phyloP scores from a whole-genome alignment of 2,113 vertebrate species.

The Entomyzon cyanotis region DNA sequence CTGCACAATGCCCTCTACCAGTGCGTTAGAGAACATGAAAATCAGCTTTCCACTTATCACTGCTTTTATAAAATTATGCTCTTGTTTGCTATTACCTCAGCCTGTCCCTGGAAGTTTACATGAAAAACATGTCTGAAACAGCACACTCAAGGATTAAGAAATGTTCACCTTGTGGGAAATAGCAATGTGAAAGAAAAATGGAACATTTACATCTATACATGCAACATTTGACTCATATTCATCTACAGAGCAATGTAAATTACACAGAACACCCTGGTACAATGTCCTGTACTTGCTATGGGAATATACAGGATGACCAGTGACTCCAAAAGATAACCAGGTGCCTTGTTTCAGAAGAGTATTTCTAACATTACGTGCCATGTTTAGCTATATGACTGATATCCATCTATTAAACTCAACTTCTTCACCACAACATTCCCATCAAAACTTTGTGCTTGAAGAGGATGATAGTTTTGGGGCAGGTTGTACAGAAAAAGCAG shows the following conservation, averaged over 20 bases:
- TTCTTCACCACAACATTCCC: background rate
- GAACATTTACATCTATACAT: background rate
- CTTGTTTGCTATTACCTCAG: background rate
- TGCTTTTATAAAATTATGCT: background rate
- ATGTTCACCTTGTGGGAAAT: background rate
- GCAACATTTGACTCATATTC: background rate
- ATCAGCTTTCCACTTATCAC: background rate
- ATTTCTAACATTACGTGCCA: background rate
- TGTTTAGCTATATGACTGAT: background rate
- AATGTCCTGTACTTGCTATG: background rate
- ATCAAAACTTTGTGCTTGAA: background rate
- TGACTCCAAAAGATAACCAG: background rate
- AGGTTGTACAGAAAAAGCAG: background rate
- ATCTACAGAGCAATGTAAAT: background rate
- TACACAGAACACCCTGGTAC: background rate
- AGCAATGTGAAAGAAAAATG: background rate
- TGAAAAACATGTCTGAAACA: background rate
- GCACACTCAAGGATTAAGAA: background rate
- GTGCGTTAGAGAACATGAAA: accelerated
- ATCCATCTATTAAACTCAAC: background rate
- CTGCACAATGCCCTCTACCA: slow-evolving; percentile 20
- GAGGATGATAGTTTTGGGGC: background rate
- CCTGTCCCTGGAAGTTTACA: background rate
- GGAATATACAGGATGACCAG: background rate
- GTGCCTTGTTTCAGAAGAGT: background rate